These are phyloP conservation scores for Nothura maculosa DNA, from an alignment of 2,797 vertebrate species.

Conservation along the genomic window DNA sequence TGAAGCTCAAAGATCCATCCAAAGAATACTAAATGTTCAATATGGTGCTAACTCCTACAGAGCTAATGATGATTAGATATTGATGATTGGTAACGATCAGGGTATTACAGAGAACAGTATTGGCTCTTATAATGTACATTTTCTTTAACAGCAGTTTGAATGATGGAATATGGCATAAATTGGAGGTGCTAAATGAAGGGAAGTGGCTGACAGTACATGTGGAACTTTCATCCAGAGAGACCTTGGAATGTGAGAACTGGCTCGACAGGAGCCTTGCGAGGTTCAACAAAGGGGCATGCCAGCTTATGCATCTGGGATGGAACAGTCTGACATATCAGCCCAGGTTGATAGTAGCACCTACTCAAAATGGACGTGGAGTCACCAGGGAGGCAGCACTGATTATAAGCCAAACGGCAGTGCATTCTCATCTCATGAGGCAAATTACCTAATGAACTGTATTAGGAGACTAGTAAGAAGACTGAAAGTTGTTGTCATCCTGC, in stretches of 20 bases:
- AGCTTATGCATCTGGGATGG: neutral
- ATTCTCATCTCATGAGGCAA: neutral
- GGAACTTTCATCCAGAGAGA: neutral
- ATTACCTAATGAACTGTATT: neutral
- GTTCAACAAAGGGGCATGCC: neutral
- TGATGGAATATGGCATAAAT: neutral
- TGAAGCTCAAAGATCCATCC: neutral
- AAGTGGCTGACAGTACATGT: neutral
- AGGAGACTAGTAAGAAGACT: neutral
- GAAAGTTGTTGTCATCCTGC: neutral
- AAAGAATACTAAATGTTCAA: neutral
- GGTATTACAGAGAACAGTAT: neutral
- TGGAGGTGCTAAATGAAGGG: neutral
- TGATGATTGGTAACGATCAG: neutral
- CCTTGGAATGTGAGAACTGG: neutral
- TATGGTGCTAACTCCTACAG: rapidly evolving
- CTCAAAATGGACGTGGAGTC: neutral
- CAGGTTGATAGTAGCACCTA: neutral
- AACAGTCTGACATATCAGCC: neutral
- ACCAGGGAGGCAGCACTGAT: rapidly evolving
- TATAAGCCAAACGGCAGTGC: neutral
- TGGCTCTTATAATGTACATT: neutral
- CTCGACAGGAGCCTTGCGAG: rapidly evolving
- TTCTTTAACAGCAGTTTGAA: neutral
- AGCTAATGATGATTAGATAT: neutral